Base-by-base conservation (phyloP, 2,797 vertebrate species). In the Miichthys miiuy region DNA sequence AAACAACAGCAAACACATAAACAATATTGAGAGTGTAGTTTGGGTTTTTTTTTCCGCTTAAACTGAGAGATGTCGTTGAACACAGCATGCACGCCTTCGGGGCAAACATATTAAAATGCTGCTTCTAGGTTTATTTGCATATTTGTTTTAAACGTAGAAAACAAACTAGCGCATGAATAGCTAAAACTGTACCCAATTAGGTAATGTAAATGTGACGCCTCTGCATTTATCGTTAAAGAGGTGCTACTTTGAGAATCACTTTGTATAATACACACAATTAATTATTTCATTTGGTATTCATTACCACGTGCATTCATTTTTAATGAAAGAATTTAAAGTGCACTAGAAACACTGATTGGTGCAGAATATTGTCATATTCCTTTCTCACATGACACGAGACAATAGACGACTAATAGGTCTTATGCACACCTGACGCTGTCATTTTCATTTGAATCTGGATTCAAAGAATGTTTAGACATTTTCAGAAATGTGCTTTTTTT, bases 41-140 rank as follows among this genome's bases (percentile, higher is more conserved):
- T 89, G n/a, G n/a, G 90, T 91, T 30, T 30, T 6, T 30, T 30
- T 30, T 30, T 6, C 83, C 83, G 58, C 87, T 91, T 82, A 67
- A 82, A 83, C 82, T 60, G 68, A 69, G 85, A 84, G 85, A 88
- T 85, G 87, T 88, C 88, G 80, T 42, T 90, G 89, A 92, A 84
- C 84, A 64, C 86, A 84, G 88, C 77, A 0, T 75, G 82, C 68
- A 12, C 64, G 70, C 83, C 90, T 84, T 81, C 4, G 48, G 86
- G 90, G 83, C 42, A 27, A 51, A 62, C 74, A 81, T 79, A 86
- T 83, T 82, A 80, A 89, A 88, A 89, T 65, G 57, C 69, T 25
- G 63, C 67, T 77, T 83, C 82, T 66, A 47, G 74, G 30, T 86
- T 81, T 62, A 87, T 91, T 90, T 89, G 77, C 77, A 80, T 88